Base-by-base conservation (phyloP, 1,140 invertebrate species). In the Apis mellifera region DNA sequence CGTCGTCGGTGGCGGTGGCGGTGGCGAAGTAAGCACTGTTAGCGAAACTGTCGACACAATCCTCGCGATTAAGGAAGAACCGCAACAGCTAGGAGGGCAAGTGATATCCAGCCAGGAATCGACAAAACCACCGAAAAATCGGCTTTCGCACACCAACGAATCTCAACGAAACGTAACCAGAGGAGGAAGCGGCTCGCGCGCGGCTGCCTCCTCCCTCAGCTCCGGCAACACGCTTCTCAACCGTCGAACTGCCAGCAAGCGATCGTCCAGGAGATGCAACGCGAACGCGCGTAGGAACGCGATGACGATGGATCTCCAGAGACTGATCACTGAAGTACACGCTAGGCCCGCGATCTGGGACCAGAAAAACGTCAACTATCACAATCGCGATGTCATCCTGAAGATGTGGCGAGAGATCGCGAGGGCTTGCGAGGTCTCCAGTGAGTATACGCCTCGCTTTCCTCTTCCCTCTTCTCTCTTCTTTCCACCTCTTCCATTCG, bases 401-500 rank as follows among this genome's bases (percentile, higher is more conserved):
- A 90, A 87, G 84, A 90, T 90, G 84, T 91, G 90, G 90, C 89
- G 89, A 68, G 90, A 91, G 86, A 91, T 91, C 68, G 90, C 90
- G 64, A 86, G 88, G 79, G 77, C 90, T 59, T 91, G 90, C 84
- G 90, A 90, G 83, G 90, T 91, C 69, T 90, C 90, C 55, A 90
- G 90, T 91, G 76, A 91, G 90, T 91, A 90, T 85, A 66, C 68
- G 26, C 55, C 82, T 75, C 78, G 69, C 65, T 62, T 15, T 69
- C 23, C 50, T 54, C 50, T 57, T 21, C 54, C 74, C 48, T 57
- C 26, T 42, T 12, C n/a, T 17, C 76, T n/a, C 50, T 78, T 48
- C 69, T 42, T 59, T 50, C 64, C 57, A 19, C 21, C 77, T 60
- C 57, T 19, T 54, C 19, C 73, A 19, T 59, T 42, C 62, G 69